A percentile compares a stretch with the other conserved stretches of the same genome.
Evolutionary conservation across 1,140 invertebrate species (phyloP).

Genomic region (Eriosoma lanigerum): DNA sequence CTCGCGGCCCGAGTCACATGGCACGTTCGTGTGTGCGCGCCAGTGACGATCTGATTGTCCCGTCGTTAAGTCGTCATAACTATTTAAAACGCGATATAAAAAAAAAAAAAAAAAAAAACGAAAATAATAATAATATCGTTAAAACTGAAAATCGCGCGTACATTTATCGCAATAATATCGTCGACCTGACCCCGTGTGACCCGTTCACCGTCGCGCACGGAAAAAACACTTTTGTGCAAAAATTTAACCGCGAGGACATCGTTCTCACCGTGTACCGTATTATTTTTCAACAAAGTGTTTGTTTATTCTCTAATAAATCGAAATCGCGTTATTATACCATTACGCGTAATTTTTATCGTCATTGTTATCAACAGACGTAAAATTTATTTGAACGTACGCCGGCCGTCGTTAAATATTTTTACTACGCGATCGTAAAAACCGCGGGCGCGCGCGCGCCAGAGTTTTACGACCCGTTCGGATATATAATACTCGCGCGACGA

Average conservation of each 20-base stretch:
- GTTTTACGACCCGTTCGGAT: constrained; percentile 37
- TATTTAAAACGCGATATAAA: constrained; percentile 13
- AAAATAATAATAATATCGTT: constrained; percentile 20
- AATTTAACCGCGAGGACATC: too few relatives aligned
- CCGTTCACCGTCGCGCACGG: too few relatives aligned
- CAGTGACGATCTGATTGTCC: constrained; percentile 51
- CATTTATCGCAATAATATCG: too few relatives aligned
- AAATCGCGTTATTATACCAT: too few relatives aligned
- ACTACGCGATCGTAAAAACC: constrained; percentile 41
- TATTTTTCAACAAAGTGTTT: too few relatives aligned
- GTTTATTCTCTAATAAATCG: too few relatives aligned
- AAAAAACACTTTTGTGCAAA: too few relatives aligned
- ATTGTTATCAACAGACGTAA: too few relatives aligned
- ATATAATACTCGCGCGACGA: background rate
- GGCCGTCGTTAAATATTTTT: constrained; percentile 34
- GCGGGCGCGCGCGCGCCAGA: background rate
- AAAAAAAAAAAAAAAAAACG: too few relatives aligned
- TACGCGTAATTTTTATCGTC: too few relatives aligned
- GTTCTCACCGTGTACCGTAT: too few relatives aligned
- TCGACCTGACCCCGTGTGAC: too few relatives aligned
- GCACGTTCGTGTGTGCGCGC: constrained; percentile 38
- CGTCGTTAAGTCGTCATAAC: constrained; percentile 49
- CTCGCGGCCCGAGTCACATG: constrained; percentile 42
- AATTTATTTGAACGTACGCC: background rate
- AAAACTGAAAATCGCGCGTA: background rate